Base-by-base conservation (phyloP, 2,797 vertebrate genomes). In the Scarus forsteni region DNA sequence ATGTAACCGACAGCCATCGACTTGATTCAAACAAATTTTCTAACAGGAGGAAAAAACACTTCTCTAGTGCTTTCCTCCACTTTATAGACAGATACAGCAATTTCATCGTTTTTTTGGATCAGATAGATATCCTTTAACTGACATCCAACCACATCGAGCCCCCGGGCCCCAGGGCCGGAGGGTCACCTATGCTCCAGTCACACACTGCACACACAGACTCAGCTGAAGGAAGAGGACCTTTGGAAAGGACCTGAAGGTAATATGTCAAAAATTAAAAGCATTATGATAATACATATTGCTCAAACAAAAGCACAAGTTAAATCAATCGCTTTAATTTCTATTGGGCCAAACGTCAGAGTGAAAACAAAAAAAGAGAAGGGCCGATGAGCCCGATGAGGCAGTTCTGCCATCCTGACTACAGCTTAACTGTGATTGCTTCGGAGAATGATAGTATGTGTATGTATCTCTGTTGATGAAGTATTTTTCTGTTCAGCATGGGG, bases 1-100 rank as follows among this genome's bases (percentile, higher is more conserved):
- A 93, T 89, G 93, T 94, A 93, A 95, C 94, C 92, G 93, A 95
- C 95, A 92, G 95, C 94, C 93, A 94, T 87, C 90, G 70, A 91
- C 88, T 92, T 89, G 90, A 93, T 92, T 92, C 85, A 73, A 88
- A 92, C 86, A 85, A 88, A 75, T 92, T 88, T 92, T 90, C 86
- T 87, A 90, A 87, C 86, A 77, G 81, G 88, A 88, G 78, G 75
- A 76, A 86, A 27, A 19, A 80, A 82, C 92, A 76, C 81, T 85
- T 85, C 59, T 87, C 72, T 80, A 73, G 88, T 73, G 80, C 63
- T 89, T 84, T 90, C 81, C 90, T 89, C 84, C 48, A 89, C 82
- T 90, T 92, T 88, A 90, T 89, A 89, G 87, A 92, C 92, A 94
- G 90, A 93, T 93, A 94, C 77, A 95, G 94, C 92, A 95, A 95